Base-by-base conservation (phyloP, 1,140 invertebrate species). In the Trichoplusia ni region DNA sequence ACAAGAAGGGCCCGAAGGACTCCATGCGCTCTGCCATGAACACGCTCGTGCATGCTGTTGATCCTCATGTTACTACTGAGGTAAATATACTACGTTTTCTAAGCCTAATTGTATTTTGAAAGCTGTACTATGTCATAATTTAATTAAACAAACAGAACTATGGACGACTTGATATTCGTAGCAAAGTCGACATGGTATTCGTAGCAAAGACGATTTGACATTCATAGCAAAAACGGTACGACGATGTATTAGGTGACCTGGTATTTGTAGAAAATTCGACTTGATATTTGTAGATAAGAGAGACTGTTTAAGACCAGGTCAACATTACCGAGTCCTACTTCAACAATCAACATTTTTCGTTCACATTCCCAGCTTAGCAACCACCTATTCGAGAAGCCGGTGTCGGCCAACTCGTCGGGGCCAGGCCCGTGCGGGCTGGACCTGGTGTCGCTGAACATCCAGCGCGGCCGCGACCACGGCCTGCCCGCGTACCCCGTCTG, bases 401-500 rank as follows among this genome's bases (percentile, higher is more conserved):
- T 54, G 31, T 46, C 42, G 1, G 37, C 56, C 18, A 83, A 79
- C 59, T 25, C 42, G 1, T 60, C 67, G 8, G 33, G 46, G 18
- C 67, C 64, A 1, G 77, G 64, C 27, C 87, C 92, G 0, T 96
- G 94, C 72, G 96, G 96, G 0, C 83, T 98, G 1, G 96, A 98
- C 91, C 86, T 98, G 65, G 95, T 97, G 0, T 95, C 96, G 0
- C 89, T 97, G 44, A 97, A 98, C 82, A 95, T 98, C 63, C 96
- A 97, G 78, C 92, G 96, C 37, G 97, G 97, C 0, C 87, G 97
- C 18, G 97, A 98, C 91, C 96, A 98, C 83, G 97, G 97, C 0
- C 89, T 98, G 13, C 95, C 96, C 0, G 84, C 94, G 0, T 99
- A 98, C 87, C 92, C 93, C 0, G 90, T 91, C 6, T 98, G 95